Base-by-base conservation (phyloP, 2,113 vertebrate genomes). In the Dasyprocta punctata region DNA sequence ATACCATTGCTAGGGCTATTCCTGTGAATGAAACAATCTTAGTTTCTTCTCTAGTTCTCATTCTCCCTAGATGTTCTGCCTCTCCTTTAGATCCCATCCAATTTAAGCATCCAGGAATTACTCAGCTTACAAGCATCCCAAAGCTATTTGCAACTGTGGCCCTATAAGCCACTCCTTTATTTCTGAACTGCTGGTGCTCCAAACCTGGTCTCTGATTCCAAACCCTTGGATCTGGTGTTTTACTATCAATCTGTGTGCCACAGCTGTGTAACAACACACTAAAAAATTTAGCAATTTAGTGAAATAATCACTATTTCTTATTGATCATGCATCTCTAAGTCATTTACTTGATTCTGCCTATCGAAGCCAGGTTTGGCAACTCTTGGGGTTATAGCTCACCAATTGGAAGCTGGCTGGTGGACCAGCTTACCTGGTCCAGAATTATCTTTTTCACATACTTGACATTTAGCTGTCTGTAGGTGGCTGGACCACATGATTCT, bases 121-220 rank as follows among this genome's bases (percentile, higher is more conserved):
- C 38, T 58, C 33, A 56, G 49, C 4, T 60, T 33, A 67, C 6
- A 49, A 19, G 73, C 16, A 86, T 60, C 33, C 56, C 49, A 82
- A 83, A 54, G 44, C 36, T 5, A 13, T 49, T 96, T 44, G 92
- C 89, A 56, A 77, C 58, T 24, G 28, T n/a, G 17, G 33, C 41
- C 9, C 73, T 44, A n/a, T 56, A 52, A 60, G 47, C 38, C 16
- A 4, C 30, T 91, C 54, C 6, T 92, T 96, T 92, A 13, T 52
- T 80, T 91, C 38, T 81, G 14, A 80, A 30, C 61, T 33, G 3
- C 36, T 91, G 0, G 84, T 92, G 28, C 33, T 89, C 69, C 69
- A 95, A 89, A 87, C 24, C 47, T 75, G 80, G 22, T 89, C 60
- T 92, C 56, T 67, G 12, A 80, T n/a, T 84, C 56, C 78, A 90